phyloP scores from a whole-genome alignment of 1,140 invertebrate genomes.

The Harlomillsia oculata region DNA sequence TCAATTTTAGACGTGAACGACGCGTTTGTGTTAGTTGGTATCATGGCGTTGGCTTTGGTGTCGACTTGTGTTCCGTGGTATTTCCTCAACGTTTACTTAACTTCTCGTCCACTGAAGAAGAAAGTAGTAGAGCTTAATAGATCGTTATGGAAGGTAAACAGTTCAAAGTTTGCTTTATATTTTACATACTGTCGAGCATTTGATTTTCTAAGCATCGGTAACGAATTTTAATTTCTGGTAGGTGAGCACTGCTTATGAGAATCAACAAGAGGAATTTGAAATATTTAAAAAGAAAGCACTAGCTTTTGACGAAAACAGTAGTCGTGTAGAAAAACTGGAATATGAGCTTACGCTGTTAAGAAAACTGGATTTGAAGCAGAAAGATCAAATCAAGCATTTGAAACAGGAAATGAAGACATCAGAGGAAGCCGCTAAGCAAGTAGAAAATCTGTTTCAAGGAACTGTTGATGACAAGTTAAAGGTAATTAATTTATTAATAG shows the following conservation, averaged over 20 bases:
- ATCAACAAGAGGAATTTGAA: constrained; percentile 34
- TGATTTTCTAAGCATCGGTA: no score
- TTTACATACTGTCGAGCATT: no score
- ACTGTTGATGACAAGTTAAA: constrained; percentile 21
- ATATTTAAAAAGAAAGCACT: constrained; percentile 33
- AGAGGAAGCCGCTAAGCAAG: constrained; percentile 12
- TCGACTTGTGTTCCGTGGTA: constrained; percentile 35
- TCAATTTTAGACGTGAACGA: constrained; percentile 33
- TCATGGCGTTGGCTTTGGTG: constrained; percentile 30
- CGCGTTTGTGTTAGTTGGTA: constrained; percentile 33
- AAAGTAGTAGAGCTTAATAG: constrained; percentile 33
- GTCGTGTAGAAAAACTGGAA: constrained; percentile 29
- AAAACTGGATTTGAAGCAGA: constrained; percentile 28
- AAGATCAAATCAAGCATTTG: constrained; percentile 18
- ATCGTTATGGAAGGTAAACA: constrained; percentile 32
- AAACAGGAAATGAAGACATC: constrained; percentile 23
- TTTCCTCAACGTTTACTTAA: constrained; percentile 27
- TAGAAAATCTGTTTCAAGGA: constrained; percentile 21
- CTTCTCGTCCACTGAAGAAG: constrained; percentile 28
- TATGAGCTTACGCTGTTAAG: constrained; percentile 21
- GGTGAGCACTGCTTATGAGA: constrained; percentile 33
- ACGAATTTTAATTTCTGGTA: not conserved
- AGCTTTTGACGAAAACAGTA: constrained; percentile 29
- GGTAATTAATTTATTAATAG: constrained; percentile 14
- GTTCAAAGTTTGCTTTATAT: not conserved